These are phyloP conservation scores for Takifugu bimaculatus DNA, from an alignment of 2,113 vertebrate species.

Conservation along the genomic window DNA sequence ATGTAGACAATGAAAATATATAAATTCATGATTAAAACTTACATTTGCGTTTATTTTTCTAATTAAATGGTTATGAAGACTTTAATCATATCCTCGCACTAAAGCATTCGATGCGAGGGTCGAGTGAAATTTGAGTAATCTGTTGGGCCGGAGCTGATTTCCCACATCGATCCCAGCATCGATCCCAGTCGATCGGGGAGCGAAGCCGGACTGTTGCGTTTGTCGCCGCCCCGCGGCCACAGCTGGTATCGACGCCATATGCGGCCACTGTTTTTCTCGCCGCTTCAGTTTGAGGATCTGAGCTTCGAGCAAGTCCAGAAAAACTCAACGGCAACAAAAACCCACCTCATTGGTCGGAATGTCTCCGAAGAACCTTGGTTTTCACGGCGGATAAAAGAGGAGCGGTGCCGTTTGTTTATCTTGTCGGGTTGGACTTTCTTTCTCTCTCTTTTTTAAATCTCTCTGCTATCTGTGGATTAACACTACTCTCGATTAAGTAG, in stretches of 20 bases:
- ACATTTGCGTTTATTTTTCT: too few species aligned
- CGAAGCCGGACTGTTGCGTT: background rate
- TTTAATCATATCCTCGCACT: too few species aligned
- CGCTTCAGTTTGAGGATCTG: slow-evolving; percentile 22
- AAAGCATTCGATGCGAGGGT: too few species aligned
- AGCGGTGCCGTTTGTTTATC: slow-evolving; percentile 16
- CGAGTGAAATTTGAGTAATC: too few species aligned
- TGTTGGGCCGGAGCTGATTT: too few species aligned
- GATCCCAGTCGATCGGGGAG: too few species aligned
- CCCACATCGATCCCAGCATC: too few species aligned
- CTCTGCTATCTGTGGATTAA: slow-evolving; percentile 50
- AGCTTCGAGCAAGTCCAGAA: slow-evolving; percentile 19
- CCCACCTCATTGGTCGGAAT: background rate
- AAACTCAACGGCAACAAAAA: background rate
- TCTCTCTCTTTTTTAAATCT: slow-evolving; percentile 3
- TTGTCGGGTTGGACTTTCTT: slow-evolving; percentile 33
- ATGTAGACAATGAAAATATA: too few species aligned
- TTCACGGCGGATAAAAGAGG: background rate
- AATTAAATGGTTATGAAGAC: too few species aligned
- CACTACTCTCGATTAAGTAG: slow-evolving; percentile 24
- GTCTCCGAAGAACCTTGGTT: background rate
- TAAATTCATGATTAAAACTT: too few species aligned
- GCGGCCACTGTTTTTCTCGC: slow-evolving; percentile 50
- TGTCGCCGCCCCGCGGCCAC: slow-evolving; percentile 47
- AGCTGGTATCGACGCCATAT: background rate